Evolutionary conservation across 2,888 invertebrate genomes (phyloP), one percentile per base, ranked within the genome.

Genomic region (Nomada flava): DNA sequence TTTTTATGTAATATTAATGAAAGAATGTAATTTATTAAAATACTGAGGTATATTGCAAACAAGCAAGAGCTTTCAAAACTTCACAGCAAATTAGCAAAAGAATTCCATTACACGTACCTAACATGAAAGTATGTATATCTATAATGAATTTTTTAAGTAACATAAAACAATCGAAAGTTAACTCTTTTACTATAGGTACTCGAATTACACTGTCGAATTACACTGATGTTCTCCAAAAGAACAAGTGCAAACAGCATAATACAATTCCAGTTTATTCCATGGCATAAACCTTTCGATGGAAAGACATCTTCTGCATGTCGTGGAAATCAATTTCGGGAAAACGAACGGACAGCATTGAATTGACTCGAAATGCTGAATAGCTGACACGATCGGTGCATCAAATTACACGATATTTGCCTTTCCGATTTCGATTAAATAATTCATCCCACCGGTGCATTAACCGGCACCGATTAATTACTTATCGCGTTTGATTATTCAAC

Each of bases 191-290:
- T 65, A 36, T 36, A 7, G 36, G 23, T 29, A 52, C 42, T 71
- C 29, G 52, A 71, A 60, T 65, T 62, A 69, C 52, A 59, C 74
- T 53, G 64, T 62, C 57, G 73, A 70, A 50, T 60, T 36, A 20
- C 63, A 68, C 68, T 29, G 67, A 74, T 79, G 79, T 76, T 76
- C 82, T 68, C 62, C 73, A 73, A 85, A 79, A 74, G 85, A 79
- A 68, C 68, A 65, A 74, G 84, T 85, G 85, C 73, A 84, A 82
- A 84, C 47, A 79, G 82, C 78, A 82, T 84, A 84, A 85, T 84
- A 71, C 74, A 74, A 82, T 84, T 82, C 69, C 64, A 70, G 63
- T 74, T 73, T 75, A 70, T 76, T 67, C 26, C 2, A 2, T 23
- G 1, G 23, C 23, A 23, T 26, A 26, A 26, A 26, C 26, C 26